A percentile compares a stretch with the other conserved stretches of the same genome.
Evolutionary conservation across 1,140 invertebrate species (phyloP).

Genomic region (Trichonephila inaurata): DNA sequence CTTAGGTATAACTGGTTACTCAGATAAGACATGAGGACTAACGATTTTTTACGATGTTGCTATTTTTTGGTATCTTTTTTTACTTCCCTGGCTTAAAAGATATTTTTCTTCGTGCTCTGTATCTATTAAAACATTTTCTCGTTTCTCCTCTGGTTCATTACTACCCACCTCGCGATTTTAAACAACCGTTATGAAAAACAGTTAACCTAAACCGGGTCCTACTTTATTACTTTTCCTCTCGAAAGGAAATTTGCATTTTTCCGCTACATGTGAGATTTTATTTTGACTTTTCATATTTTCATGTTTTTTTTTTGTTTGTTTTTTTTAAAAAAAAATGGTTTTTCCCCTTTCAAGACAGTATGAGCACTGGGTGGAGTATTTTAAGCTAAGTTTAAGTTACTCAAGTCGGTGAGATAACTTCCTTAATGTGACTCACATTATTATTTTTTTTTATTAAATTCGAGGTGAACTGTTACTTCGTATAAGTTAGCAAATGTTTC

Average conservation of each 20-base stretch:
- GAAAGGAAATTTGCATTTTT: slow-evolving; percentile 61
- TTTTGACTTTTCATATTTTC: slow-evolving; percentile 36
- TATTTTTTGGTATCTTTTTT: background rate
- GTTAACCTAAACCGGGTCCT: slow-evolving; percentile 37
- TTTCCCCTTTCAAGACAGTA: background rate
- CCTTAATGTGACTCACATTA: slow-evolving; percentile 18
- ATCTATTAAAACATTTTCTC: slow-evolving; percentile 40
- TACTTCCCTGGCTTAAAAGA: slow-evolving; percentile 37
- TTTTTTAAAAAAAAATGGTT: background rate
- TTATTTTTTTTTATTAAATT: background rate
- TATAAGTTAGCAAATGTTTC: background rate
- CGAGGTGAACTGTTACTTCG: background rate
- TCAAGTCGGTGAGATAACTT: slow-evolving; percentile 20
- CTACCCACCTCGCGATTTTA: slow-evolving; percentile 40
- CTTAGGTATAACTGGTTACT: slow-evolving; percentile 61
- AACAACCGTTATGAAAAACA: slow-evolving; percentile 64
- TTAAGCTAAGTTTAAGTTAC: slow-evolving; percentile 23
- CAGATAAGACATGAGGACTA: slow-evolving; percentile 43
- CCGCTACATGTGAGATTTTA: slow-evolving; percentile 20
- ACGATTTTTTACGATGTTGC: slow-evolving; percentile 24
- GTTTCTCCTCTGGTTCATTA: slow-evolving; percentile 43
- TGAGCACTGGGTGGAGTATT: background rate
- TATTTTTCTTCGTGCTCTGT: slow-evolving; percentile 20
- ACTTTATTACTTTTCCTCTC: slow-evolving; percentile 46
- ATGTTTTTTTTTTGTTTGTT: slow-evolving; percentile 8